Base-by-base conservation (phyloP, 2,797 vertebrate species). In the Chelon labrosus region DNA sequence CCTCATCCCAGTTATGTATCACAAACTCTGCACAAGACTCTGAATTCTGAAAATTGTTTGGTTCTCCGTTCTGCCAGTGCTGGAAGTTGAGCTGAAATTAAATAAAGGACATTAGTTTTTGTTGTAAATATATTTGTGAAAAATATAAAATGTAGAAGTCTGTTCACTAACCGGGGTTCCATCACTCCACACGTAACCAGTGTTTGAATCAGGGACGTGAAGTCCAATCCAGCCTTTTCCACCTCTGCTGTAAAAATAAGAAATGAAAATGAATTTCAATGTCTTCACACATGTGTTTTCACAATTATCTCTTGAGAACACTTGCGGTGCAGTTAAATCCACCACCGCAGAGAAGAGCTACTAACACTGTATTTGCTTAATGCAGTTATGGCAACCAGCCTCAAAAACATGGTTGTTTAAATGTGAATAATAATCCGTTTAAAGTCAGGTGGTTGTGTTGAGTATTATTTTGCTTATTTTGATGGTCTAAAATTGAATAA, bases 1-100 rank as follows among this genome's bases (percentile, higher is more conserved):
- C 0, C 0, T 88, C 91, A 78, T 64, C 58, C 76, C 39, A 87
- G 27, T 35, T 60, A 35, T 92, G 82, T 0, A 92, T 73, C 25
- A 13, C 76, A 76, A 95, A 73, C 77, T 97, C 96, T 44, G 74
- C 89, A 84, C 98, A 99, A 8, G 92, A 94, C 89, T 99, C 97
- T 16, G 92, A 61, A 41, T 95, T 95, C 63, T 96, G 95, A n/a
- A 93, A 91, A 90, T 98, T 97, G 90, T 99, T 98, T 39, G 98
- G 98, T 76, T 99, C 97, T 73, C 95, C 97, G 11, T 90, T 93
- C 41, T 85, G 82, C 98, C 98, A 99, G 75, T 96, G 96, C 93
- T 93, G 94, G 90, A 94, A 99, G 4, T 89, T 94, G n/a, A 97
- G 41, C 98, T 99, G 50, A 46, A 54, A 84, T 57, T 5, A 51